These are phyloP conservation scores for Cactoblastis cactorum DNA, from an alignment of 2,888 invertebrate species.

Conservation along the genomic window DNA sequence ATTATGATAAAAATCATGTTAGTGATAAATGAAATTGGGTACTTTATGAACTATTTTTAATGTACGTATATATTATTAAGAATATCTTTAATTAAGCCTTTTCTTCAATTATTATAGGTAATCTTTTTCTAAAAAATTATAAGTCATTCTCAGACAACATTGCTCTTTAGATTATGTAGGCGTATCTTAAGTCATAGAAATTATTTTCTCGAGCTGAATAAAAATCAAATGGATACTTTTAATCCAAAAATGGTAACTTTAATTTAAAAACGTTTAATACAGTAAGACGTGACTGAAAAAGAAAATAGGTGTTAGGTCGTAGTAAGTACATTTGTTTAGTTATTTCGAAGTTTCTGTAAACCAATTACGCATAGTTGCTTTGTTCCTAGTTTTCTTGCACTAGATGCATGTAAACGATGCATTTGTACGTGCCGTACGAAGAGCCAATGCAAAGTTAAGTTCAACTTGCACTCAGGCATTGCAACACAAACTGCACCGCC, in stretches of 20 bases:
- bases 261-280: too few species aligned
- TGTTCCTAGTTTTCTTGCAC: background rate
- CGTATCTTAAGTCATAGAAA: background rate
- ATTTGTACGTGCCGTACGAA: conserved; percentile 1
- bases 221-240: background rate
- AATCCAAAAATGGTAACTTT: too few species aligned
- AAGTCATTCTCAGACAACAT: background rate
- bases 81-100: too few species aligned
- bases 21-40: too few species aligned
- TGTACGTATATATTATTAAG: too few species aligned
- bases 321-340: background rate
- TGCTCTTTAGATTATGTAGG: background rate
- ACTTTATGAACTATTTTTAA: too few species aligned
- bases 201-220: too few species aligned
- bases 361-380: conserved; percentile 3
- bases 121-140: too few species aligned
- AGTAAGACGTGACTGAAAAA: background rate
- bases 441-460: conserved; percentile 8
- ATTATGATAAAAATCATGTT: too few species aligned
- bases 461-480: background rate
- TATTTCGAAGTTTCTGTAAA: background rate
- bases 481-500: background rate
- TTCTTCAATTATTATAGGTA: too few species aligned
- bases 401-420: conserved; percentile 6
- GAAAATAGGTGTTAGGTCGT: background rate